Evolutionary conservation across 2,888 invertebrate species (phyloP), one percentile per base, ranked within the genome.

Genomic region (Morpho achilles): DNA sequence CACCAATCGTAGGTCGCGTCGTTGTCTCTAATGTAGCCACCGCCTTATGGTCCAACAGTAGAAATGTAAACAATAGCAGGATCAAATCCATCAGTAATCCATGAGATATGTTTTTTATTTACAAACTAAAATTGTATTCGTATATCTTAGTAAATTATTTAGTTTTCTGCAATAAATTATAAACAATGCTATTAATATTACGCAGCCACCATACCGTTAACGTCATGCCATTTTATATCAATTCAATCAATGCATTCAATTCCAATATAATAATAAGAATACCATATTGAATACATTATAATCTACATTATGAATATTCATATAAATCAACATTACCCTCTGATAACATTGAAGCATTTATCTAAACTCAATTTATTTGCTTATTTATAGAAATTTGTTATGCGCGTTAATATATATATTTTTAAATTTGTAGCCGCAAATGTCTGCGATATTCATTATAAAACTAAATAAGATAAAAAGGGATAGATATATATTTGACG

Each of bases 371-470:
- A 89, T 88, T 87, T 88, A 89, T 86, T 87, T 84, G 84, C 82
- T 83, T 86, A 86, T 88, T 88, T 87, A 87, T 86, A 84, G 80
- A 84, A 89, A 89, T 89, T 88, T 85, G 88, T 86, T 81, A 83
- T 82, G 85, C 85, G 74, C 77, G 79, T 76, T 80, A 78, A 77
- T 77, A 75, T 77, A 32, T 32, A 32, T 78, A n/a, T 80, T 78
- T 76, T 76, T 75, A 49, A 50, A 56, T 61, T 61, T 58, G 58
- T 56, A 40, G 22, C 53, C 58, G 32, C 58, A 65, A 60, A 64
- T 73, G 77, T 76, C 75, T 54, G 50, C 53, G 50, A 45, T 52
- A 67, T 68, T 68, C 65, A 65, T 61, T 67, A 61, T 58, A 57
- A 58, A 60, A 66, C 61, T 60, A 68, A 72, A 53, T 62, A 62